Base-by-base conservation (phyloP, 2,113 vertebrate genomes). In the Podocnemis expansa region DNA sequence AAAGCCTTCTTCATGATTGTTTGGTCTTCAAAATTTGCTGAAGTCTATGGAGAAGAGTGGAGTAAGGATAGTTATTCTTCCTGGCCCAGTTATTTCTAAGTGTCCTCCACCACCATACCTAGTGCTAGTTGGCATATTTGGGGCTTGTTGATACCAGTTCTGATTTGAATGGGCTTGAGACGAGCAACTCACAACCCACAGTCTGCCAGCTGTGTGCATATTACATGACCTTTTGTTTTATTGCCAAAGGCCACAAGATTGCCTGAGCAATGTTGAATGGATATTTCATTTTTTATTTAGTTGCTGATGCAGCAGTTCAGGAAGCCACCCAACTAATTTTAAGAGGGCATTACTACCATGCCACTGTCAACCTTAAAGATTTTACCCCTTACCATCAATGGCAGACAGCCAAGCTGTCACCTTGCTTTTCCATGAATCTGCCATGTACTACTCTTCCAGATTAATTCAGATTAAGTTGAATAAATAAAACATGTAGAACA, bases 331-430 rank as follows among this genome's bases (percentile, higher is more conserved):
- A 82, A 41, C 52, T 78, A 10, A 16, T n/a, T 67, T n/a, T 14
- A 67, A 67, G 55, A 0, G 5, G 54, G 45, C 55, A 2, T 0
- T 51, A 87, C 19, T 73, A 73, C 34, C 25, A n/a, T 60, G 78
- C 12, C 21, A 21, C 41, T 43, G 6, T 70, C 55, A 63, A 13
- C 52, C 80, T n/a, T 0, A 0, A n/a, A 63, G 45, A 8, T 60
- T 85, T 87, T 82, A 0, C 43, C 47, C 80, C 41, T 24, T 55
- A 13, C 1, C 7, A 24, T 43, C 73, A 13, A 14, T 31, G 31
- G 38, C 24, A 5, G 70, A 24, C 70, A 73, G 10, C 8, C 10
- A 73, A 38, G 34, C 47, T 10, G 31, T 10, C 63, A 10, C 17
- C 14, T 38, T 31, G 38, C 60, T 73, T 8, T 73, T n/a, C 21